Percentiles rank a stretch among this genome's conserved stretches.
phyloP scores from a whole-genome alignment of 1,140 invertebrate genomes.

The Berghia stephanieae region DNA sequence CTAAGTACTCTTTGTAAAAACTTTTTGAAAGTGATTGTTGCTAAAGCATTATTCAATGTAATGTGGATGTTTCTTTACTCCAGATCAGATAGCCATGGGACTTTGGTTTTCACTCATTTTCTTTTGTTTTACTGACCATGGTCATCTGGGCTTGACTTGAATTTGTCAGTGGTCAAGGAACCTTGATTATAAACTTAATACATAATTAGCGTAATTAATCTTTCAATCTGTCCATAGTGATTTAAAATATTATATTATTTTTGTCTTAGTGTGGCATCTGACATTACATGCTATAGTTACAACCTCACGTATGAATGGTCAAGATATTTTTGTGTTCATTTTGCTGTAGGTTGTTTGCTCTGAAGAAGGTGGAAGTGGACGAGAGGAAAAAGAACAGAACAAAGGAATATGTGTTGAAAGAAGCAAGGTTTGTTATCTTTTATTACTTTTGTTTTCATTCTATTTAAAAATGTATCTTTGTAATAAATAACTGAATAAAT shows the following conservation, averaged over 20 bases:
- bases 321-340: background rate
- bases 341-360: conserved; percentile 51
- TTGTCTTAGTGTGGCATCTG: background rate
- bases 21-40: too few relatives aligned
- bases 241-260: background rate
- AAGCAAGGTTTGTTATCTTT: conserved; percentile 54
- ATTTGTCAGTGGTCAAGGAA: too few relatives aligned
- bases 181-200: background rate
- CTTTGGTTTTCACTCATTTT: too few relatives aligned
- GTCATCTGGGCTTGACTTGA: too few relatives aligned
- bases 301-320: background rate
- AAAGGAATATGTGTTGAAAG: conserved; percentile 57
- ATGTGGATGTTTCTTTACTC: too few relatives aligned
- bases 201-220: background rate
- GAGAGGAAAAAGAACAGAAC: conserved; percentile 56
- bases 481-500: too few relatives aligned
- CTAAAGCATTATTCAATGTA: too few relatives aligned
- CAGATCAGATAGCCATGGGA: too few relatives aligned
- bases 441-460: too few relatives aligned
- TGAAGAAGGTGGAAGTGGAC: conserved; percentile 61
- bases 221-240: background rate
- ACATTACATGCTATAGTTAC: background rate
- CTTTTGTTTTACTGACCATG: too few relatives aligned
- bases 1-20: too few relatives aligned
- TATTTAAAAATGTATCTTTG: too few relatives aligned